Base-by-base conservation (phyloP, 1,140 invertebrate genomes). In the Drosophila varians region DNA sequence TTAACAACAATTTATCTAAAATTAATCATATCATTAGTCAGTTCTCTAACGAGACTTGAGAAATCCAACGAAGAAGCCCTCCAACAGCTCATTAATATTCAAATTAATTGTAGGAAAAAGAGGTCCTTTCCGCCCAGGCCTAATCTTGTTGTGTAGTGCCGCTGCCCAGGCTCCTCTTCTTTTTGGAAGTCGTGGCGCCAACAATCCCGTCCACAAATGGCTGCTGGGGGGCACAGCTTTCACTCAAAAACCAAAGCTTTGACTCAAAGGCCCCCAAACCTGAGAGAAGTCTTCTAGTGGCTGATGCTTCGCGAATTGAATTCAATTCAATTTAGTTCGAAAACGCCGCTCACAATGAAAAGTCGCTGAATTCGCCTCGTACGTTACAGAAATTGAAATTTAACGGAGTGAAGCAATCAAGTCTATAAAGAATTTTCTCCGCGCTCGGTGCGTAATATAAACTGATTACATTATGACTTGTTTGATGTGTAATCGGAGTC, bases 151-250 rank as follows among this genome's bases (percentile, higher is more conserved):
- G 66, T 23, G 8, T 45, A 60, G 68, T 71, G 54, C 55, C 60
- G 18, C 23, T 36, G 66, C 19, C 65, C 54, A 72, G 68, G 54
- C 66, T 16, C 1, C 46, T n/a, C 46, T 46, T 45, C 19, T 49
- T 43, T 25, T 7, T 11, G 42, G 21, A n/a, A 9, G 12, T 38
- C 52, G 40, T 82, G 74, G 78, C 78, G 78, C 69, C 77, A 77
- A 51, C 49, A 70, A 65, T 65, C 16, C 38, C 38, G 16, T 9
- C 38, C 3, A 4, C 14, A 42, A 18, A 21, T 21, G 78, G 79
- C 79, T 83, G 79, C 79, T 83, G 78, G 53, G 64, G 25, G 28
- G 45, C 34, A 4, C 16, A 83, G 78, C 78, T 83, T 83, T 74
- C 43, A 74, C 78, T 77, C 78, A 65, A 65, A n/a, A 18, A 0